Evolutionary conservation across 2,888 invertebrate species (phyloP).

Genomic region (Lamproptera curius): DNA sequence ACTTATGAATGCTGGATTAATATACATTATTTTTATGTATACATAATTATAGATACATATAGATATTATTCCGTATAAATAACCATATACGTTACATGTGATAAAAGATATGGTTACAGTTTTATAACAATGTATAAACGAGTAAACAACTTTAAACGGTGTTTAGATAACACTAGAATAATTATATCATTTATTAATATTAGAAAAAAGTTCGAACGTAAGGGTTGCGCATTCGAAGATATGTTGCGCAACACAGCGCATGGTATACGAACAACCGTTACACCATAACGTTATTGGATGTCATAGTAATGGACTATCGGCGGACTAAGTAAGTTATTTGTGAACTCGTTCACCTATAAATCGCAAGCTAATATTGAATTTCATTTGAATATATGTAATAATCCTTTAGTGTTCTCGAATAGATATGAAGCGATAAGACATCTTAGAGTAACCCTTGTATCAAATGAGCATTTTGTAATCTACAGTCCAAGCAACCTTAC

Average conservation of each 20-base stretch:
- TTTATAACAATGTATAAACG: conserved; percentile 75
- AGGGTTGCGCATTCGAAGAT: conserved; percentile 57
- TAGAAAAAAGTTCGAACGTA: conserved; percentile 65
- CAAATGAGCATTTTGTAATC: conserved; percentile 72
- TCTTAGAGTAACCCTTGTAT: conserved; percentile 73
- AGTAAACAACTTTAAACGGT: conserved; percentile 74
- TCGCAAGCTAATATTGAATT: conserved; percentile 68
- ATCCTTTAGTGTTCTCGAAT: not conserved
- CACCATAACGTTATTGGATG: conserved; percentile 31
- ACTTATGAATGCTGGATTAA: conserved; percentile 69
- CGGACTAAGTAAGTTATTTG: conserved; percentile 28
- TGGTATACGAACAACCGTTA: conserved; percentile 59
- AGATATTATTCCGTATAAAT: conserved; percentile 63
- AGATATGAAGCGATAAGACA: conserved; percentile 62
- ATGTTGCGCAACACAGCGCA: conserved; percentile 65
- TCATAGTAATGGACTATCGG: conserved; percentile 10
- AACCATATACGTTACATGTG: conserved; percentile 69
- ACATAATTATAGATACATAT: conserved; percentile 35
- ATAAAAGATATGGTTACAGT: conserved; percentile 73
- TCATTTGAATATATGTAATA: conserved; percentile 50
- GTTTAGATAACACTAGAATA: conserved; percentile 69
- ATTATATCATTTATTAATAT: conserved; percentile 51
- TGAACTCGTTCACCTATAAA: conserved; percentile 54
- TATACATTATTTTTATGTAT: conserved; percentile 62
- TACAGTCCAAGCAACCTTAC: conserved; percentile 67